A percentile compares a stretch with the other conserved stretches of the same genome.
Evolutionary conservation across 2,797 vertebrate genomes (phyloP).

Genomic region (Rhinoraja longicauda): DNA sequence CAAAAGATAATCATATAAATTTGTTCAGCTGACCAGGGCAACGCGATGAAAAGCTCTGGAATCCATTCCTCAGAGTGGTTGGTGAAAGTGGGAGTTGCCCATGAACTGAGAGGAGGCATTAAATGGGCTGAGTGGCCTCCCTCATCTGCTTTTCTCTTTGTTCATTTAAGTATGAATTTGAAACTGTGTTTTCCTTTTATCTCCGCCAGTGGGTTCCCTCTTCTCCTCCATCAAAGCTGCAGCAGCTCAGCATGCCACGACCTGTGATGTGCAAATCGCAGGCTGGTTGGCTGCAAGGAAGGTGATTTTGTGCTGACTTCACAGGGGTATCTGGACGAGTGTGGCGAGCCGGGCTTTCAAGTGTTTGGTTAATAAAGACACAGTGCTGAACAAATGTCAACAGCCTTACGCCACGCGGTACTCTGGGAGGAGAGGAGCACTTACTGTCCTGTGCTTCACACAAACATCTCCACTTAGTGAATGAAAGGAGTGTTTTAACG

Average conservation of each 20-base stretch:
- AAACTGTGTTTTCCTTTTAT: background rate
- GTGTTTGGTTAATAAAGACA: background rate
- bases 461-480: background rate
- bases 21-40: background rate
- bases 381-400: background rate
- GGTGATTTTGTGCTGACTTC: background rate
- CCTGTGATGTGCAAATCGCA: background rate
- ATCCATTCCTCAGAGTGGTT: background rate
- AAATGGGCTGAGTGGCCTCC: background rate
- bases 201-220: background rate
- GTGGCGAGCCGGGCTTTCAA: background rate
- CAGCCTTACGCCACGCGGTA: background rate
- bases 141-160: background rate
- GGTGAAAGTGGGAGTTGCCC: background rate
- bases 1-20: background rate
- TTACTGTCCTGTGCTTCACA: background rate
- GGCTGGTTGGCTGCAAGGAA: background rate
- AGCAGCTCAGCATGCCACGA: background rate
- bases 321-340: background rate
- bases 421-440: background rate
- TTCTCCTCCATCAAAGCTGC: background rate
- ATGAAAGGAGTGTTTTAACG: background rate
- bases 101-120: too few relatives aligned
- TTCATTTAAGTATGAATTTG: background rate
- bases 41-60: background rate